A percentile compares a stretch with the other conserved stretches of the same genome.
Evolutionary conservation across 1,140 invertebrate genomes (phyloP).

Genomic region (Metopolophium dirhodum): DNA sequence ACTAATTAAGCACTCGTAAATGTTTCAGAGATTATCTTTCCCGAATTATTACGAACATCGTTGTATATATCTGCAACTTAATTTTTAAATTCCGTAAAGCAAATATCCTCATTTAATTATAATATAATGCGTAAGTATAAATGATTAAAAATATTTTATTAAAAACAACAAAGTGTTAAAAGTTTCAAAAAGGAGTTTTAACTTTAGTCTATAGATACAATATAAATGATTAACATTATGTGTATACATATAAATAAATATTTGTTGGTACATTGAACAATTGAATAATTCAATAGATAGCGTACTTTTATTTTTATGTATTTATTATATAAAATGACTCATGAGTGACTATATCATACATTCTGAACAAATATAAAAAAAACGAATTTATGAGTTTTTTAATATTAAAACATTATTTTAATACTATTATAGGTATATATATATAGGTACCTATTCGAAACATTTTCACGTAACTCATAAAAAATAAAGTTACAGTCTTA

Average conservation of each 20-base stretch:
- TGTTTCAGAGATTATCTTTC: conserved; percentile 13
- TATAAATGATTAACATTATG: too few relatives aligned
- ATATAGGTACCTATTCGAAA: not conserved
- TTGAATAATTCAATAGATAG: not conserved
- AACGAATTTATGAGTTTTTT: not conserved
- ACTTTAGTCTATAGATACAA: not conserved
- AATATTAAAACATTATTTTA: too few relatives aligned
- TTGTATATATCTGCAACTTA: not conserved
- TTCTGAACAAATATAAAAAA: not conserved
- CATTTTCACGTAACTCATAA: not conserved
- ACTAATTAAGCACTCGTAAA: not conserved
- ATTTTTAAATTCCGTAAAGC: not conserved
- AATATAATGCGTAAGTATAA: not conserved
- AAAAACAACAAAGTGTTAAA: not conserved
- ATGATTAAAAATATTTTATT: not conserved
- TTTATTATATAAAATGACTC: not conserved
- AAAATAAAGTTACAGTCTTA: not conserved
- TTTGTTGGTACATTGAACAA: not conserved
- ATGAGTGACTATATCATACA: not conserved
- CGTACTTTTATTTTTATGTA: not conserved
- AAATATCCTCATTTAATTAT: not conserved
- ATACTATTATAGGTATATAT: too few relatives aligned
- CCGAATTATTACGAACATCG: not conserved
- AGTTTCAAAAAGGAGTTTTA: not conserved
- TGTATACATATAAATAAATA: not conserved